Conservation (phyloP, 64 coral and sea anemone species). For the Trachythela sp. region DNA sequence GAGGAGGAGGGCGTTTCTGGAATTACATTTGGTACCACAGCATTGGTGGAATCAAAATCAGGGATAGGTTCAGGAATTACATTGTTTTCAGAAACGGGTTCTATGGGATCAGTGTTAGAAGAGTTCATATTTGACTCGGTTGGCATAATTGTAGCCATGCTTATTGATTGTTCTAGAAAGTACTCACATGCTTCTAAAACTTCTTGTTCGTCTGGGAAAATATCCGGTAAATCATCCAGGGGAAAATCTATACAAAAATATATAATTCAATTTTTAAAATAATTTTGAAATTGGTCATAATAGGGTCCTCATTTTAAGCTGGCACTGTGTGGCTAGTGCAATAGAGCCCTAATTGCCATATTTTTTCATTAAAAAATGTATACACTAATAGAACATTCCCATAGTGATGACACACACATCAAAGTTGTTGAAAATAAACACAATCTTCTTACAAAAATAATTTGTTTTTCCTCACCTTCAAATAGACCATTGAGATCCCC, state of each 20-base stretch:
- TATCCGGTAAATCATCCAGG: background rate
- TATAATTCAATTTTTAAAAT: background rate
- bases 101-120: no score
- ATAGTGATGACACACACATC: background rate
- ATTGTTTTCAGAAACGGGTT: background rate
- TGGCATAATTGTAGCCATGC: background rate
- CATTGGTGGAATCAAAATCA: background rate
- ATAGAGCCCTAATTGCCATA: background rate
- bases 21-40: background rate
- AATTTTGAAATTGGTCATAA: background rate
- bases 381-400: background rate
- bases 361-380: background rate
- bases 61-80: background rate
- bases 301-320: background rate
- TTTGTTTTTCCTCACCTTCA: background rate
- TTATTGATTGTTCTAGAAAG: background rate
- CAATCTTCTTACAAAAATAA: background rate
- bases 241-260: background rate
- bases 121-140: background rate
- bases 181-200: background rate
- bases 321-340: no score
- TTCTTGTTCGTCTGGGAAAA: no score
- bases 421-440: background rate
- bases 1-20: background rate
- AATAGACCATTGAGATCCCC: background rate